Evolutionary conservation across 2,888 invertebrate species (phyloP).

Genomic region (Micropterix aruncella): DNA sequence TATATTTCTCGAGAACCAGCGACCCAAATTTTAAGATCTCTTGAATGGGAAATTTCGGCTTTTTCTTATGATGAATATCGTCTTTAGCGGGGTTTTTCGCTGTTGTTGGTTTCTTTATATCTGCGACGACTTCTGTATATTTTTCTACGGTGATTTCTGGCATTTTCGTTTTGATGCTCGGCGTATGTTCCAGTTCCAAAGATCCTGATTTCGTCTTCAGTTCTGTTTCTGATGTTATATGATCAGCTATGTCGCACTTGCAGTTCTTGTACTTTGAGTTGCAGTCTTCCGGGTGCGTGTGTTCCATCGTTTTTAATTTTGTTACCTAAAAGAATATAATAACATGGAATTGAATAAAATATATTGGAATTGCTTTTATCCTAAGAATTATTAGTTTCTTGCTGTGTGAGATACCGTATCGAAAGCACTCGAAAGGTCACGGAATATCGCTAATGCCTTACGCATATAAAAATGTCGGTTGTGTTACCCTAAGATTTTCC

Average conservation of each 20-base stretch:
- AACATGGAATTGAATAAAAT: too few relatives aligned
- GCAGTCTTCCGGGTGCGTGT: not conserved
- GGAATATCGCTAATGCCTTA: too few relatives aligned
- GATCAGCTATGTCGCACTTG: not conserved
- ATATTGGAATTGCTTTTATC: too few relatives aligned
- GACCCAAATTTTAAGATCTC: not conserved
- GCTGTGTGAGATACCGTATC: too few relatives aligned
- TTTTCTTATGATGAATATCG: not conserved
- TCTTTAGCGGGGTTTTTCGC: not conserved
- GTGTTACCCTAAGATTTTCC: too few relatives aligned
- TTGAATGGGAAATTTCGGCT: not conserved
- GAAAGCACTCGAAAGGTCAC: too few relatives aligned
- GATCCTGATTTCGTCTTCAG: not conserved
- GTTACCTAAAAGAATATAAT: slow-evolving; percentile 5
- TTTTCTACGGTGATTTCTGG: not conserved
- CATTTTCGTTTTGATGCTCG: not conserved
- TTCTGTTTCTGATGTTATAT: not conserved
- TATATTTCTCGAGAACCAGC: not conserved
- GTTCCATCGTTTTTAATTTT: not conserved
- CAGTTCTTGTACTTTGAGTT: not conserved
- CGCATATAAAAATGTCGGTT: too few relatives aligned
- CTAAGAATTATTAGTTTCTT: too few relatives aligned
- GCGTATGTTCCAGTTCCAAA: not conserved
- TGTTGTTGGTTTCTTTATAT: not conserved
- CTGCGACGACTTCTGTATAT: not conserved